Evolutionary conservation across 2,797 vertebrate genomes (phyloP), one percentile per base, ranked within the genome.

Genomic region (Acridotheres tristis): DNA sequence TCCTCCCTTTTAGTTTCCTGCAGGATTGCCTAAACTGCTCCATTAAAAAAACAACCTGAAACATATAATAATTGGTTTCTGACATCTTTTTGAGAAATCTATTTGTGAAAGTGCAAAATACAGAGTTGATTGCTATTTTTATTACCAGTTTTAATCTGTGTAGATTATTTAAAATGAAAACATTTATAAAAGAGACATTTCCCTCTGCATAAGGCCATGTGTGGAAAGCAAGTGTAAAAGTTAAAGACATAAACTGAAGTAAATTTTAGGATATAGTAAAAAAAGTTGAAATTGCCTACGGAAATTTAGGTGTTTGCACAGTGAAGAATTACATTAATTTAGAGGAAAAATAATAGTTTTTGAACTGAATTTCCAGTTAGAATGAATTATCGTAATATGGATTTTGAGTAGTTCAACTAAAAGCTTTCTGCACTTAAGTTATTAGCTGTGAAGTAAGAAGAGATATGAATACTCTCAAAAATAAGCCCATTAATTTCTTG

Each of bases 131-230:
- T 74, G 15, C 10, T 79, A 4, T 36, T 84, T 62, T 47, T 80
- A 18, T 6, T 13, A 22, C 12, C 40, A 67, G 5, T 77, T 91
- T 80, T 55, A 30, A 43, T 69, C 16, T 54, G 3, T 32, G 26
- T 29, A 3, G 47, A 7, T 62, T 57, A 4, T 71, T 87, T 59
- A 51, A 13, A 34, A 13, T 50, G 5, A 76, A 85, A 69, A 30
- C 12, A 51, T 36, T 19, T 11, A n/a, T 47, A 65, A 50, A 47
- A 50, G 1, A 53, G 6, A 15, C 5, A 15, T n/a, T 74, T 71
- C 57, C 5, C 2, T 66, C 13, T 68, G 4, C 0, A 0, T 27
- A 53, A 74, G 45, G 14, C 17, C 15, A 14, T 43, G 5, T 48
- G 5, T 53, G 23, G 42, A 84, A 77, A 93, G 7, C 16, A 55